phyloP scores from a whole-genome alignment of 37 sponge, comb jelly and placozoan species.

The Chondrilla cf. caribensis region DNA sequence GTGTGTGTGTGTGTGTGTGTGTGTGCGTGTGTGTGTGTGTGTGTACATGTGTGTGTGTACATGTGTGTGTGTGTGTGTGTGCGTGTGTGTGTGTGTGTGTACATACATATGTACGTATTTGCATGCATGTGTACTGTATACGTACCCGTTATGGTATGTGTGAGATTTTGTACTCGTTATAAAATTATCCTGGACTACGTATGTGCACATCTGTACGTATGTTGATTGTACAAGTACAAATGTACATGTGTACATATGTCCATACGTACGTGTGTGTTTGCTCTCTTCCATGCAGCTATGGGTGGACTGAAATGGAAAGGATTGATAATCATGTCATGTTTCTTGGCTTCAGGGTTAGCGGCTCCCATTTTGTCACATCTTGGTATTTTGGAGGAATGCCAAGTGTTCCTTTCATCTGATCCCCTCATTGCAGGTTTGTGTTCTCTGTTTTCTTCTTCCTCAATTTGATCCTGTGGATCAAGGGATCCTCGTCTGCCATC shows the following conservation, averaged over 20 bases:
- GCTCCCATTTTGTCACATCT: background rate
- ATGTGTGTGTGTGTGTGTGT: too few species aligned
- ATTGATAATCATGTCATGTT: constrained; percentile 79
- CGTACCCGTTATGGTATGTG: background rate
- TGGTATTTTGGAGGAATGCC: too few species aligned
- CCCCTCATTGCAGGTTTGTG: constrained; percentile 41
- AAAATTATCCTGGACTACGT: too few species aligned
- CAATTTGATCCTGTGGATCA: constrained; percentile 91
- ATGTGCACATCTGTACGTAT: background rate
- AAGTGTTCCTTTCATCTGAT: too few species aligned
- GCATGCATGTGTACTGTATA: background rate
- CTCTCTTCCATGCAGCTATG: constrained; percentile 58
- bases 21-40: too few species aligned
- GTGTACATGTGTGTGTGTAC: too few species aligned
- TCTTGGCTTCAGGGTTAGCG: constrained; percentile 82
- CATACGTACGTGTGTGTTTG: too few species aligned
- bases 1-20: too few species aligned
- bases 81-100: too few species aligned
- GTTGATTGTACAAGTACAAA: background rate
- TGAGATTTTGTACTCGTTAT: background rate
- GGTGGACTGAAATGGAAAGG: constrained; percentile 95
- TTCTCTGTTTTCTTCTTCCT: constrained; percentile 87
- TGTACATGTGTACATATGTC: background rate
- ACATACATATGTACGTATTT: too few species aligned
- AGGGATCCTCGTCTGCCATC: constrained; percentile 92